Conservation (phyloP, 2,113 vertebrate species). For the Bothrops jararaca region DNA sequence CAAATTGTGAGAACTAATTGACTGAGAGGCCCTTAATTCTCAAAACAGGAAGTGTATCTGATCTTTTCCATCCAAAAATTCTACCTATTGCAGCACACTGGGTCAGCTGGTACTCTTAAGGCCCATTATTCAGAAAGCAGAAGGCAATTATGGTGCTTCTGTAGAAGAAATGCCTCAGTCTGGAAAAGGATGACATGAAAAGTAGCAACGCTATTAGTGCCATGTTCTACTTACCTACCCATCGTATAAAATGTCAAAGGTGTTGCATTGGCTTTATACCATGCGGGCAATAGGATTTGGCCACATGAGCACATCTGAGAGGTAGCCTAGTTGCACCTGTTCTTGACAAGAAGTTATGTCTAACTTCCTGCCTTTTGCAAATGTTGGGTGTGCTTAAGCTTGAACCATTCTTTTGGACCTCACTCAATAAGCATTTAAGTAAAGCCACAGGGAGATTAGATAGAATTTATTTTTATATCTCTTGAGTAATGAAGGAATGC, state of each 20-base stretch:
- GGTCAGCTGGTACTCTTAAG: neutral
- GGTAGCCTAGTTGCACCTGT: accelerated
- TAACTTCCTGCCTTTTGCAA: constrained; percentile 34
- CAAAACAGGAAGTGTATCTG: neutral
- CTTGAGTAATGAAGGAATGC: constrained; percentile 46
- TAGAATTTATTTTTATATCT: constrained; percentile 57
- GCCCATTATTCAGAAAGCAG: neutral
- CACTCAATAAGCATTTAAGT: constrained; percentile 45
- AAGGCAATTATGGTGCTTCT: neutral
- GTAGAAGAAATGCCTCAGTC: neutral
- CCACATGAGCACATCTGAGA: neutral
- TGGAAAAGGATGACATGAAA: neutral
- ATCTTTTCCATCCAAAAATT: neutral
- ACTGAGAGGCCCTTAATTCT: neutral
- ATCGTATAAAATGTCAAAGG: neutral
- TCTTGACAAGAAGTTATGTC: accelerated
- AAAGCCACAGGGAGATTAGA: constrained; percentile 57
- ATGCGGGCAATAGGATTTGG: neutral
- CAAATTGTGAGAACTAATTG: constrained; percentile 20
- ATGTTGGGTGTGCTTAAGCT: constrained; percentile 37
- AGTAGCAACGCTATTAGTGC: neutral
- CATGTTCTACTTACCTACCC: neutral
- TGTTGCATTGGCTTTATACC: neutral
- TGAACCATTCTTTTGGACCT: constrained; percentile 62
- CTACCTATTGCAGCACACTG: neutral